Evolutionary conservation across 1,140 invertebrate genomes (phyloP).

Genomic region (Drosophila orosa): DNA sequence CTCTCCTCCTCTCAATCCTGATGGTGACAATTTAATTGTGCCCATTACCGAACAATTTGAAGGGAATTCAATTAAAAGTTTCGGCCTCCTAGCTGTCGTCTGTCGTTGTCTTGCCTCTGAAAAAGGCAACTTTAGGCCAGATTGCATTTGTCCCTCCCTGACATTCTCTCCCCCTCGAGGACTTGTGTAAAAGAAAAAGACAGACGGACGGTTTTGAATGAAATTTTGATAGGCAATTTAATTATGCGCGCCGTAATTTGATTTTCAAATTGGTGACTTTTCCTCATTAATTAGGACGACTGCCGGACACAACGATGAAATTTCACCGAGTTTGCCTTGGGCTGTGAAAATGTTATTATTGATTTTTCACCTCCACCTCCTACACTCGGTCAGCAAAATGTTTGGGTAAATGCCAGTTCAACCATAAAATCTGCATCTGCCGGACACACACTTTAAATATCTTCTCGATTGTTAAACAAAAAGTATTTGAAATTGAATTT

Average conservation of each 20-base stretch:
- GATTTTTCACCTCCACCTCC: conserved; percentile 32
- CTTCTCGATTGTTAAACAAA: neutral
- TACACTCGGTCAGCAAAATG: neutral
- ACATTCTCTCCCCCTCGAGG: neutral
- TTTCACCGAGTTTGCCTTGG: conserved; percentile 24
- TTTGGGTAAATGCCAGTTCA: neutral
- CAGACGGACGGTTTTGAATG: conserved; percentile 62
- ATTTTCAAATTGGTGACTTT: conserved; percentile 72
- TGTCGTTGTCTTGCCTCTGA: neutral
- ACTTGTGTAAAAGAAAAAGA: conserved; percentile 4
- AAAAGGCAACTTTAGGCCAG: conserved; percentile 44
- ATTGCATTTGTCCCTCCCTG: conserved; percentile 17
- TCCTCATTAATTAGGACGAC: conserved; percentile 63
- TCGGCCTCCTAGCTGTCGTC: conserved; percentile 45
- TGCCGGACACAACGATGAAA: conserved; percentile 61
- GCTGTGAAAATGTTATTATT: conserved; percentile 52
- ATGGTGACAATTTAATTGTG: conserved; percentile 76
- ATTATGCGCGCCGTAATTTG: conserved; percentile 74
- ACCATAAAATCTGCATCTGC: conserved; percentile 8
- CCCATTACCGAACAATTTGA: conserved; percentile 72
- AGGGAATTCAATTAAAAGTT: conserved; percentile 81
- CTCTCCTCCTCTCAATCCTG: conserved; percentile 33
- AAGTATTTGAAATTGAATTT: conserved; percentile 15
- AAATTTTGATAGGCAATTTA: conserved; percentile 81
- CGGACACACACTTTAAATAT: conserved; percentile 2